These are phyloP conservation scores for Apis laboriosa DNA, from an alignment of 1,140 invertebrate genomes.

Conservation along the genomic window DNA sequence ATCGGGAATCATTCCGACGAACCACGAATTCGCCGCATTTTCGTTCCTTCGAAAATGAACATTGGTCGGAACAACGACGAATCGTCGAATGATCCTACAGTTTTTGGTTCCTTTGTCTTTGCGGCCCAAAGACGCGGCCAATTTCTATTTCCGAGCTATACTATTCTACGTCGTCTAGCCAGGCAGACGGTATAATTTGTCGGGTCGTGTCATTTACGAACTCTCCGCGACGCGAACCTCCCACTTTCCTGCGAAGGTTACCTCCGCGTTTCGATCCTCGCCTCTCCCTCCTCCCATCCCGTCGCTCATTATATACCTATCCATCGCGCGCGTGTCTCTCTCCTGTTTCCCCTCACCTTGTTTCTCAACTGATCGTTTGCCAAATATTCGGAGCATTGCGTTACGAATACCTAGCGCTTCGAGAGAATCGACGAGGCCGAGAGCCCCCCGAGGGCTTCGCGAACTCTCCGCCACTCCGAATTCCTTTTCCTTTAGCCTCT, in stretches of 20 bases:
- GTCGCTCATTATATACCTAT: constrained; percentile 64
- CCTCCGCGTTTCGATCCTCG: constrained; percentile 18
- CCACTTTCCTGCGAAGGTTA: constrained; percentile 41
- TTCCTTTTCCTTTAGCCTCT: neutral
- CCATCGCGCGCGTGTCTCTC: constrained; percentile 71
- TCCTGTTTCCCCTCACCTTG: constrained; percentile 20
- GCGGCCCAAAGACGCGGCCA: constrained; percentile 1
- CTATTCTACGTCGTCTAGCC: constrained; percentile 57
- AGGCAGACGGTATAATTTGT: constrained; percentile 66
- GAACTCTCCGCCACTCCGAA: constrained; percentile 41
- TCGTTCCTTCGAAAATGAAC: neutral
- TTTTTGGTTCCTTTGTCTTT: constrained; percentile 39
- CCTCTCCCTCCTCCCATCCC: neutral
- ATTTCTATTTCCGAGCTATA: constrained; percentile 51
- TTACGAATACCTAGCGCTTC: constrained; percentile 52
- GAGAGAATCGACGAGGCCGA: constrained; percentile 29
- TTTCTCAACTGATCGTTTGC: constrained; percentile 70
- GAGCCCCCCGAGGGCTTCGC: constrained; percentile 62
- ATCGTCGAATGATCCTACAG: constrained; percentile 26
- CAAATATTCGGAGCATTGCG: constrained; percentile 79
- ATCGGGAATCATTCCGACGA: constrained; percentile 28
- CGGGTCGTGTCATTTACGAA: constrained; percentile 63
- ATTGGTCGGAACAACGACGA: constrained; percentile 21
- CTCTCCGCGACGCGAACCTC: constrained; percentile 43
- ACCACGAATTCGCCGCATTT: constrained; percentile 31